Percentiles rank a stretch among this genome's conserved stretches.
These are phyloP conservation scores for Muschampia staudingeri DNA, from an alignment of 2,888 invertebrate genomes.

Conservation along the genomic window DNA sequence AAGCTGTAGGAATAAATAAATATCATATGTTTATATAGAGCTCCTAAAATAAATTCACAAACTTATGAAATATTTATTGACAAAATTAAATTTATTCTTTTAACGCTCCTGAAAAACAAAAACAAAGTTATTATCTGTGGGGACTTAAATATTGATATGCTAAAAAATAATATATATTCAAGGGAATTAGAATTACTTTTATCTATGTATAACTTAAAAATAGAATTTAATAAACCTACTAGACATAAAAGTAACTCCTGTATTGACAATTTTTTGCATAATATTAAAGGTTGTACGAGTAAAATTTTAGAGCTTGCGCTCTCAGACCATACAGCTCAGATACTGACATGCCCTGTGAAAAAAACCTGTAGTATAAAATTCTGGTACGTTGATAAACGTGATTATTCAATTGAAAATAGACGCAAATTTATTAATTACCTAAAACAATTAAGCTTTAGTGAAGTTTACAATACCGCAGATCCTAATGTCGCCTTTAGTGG, in stretches of 20 bases:
- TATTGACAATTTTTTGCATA: conserved; percentile 22
- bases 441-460: neutral
- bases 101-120: neutral
- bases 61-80: too few relatives aligned
- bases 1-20: too few relatives aligned
- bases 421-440: neutral
- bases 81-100: too few relatives aligned
- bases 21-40: too few relatives aligned
- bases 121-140: neutral
- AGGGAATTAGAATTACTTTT: neutral
- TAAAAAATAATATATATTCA: conserved; percentile 8
- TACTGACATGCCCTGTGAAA: conserved; percentile 9
- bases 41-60: too few relatives aligned
- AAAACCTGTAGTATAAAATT: conserved; percentile 15
- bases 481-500: neutral
- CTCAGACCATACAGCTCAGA: conserved; percentile 13
- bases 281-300: conserved; percentile 8
- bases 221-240: conserved; percentile 1
- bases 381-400: conserved; percentile 23
- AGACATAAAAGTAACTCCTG: neutral
- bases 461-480: neutral
- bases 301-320: conserved; percentile 11
- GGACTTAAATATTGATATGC: too few relatives aligned
- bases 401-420: neutral
- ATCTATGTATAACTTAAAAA: conserved; percentile 14